Evolutionary conservation across 2,797 vertebrate genomes (phyloP), one percentile per base, ranked within the genome.

Genomic region (Micrastur ruficollis): DNA sequence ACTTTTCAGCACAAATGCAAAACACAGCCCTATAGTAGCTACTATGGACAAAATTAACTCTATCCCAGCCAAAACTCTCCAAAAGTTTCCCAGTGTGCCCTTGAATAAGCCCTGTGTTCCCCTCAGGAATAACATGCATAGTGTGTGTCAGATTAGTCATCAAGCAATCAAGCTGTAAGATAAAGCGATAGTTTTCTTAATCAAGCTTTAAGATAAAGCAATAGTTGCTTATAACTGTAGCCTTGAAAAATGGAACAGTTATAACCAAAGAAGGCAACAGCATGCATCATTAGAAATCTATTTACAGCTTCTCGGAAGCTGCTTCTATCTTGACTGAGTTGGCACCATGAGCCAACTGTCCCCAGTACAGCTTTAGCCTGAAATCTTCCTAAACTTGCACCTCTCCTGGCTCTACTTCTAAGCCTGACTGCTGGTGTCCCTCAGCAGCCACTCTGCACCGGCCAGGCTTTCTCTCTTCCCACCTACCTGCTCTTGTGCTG

Each of bases 251-350:
- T 0, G 1, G 61, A 70, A 21, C 14, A 65, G 17, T 53, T 31
- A 8, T 5, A 46, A 50, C n/a, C 42, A 19, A 38, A 47, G 72
- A 52, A 81, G 10, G 32, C 27, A 53, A 34, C 18, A 47, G 25
- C 3, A 2, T 29, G 17, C 16, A 55, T 17, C 7, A 5, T 15
- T 52, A 8, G 15, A 52, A n/a, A 19, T 36, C 62, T 72, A 0
- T 40, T 47, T 31, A 40, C n/a, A 67, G 49, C 53, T 61, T 31
- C 38, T 53, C 0, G 1, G 34, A 12, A 27, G 42, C 46, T 80
- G 46, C 47, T 31, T 34, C 8, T 46, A 0, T 8, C 53, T 59
- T 67, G 47, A 31, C 61, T 44, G 42, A 44, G 34, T 13, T 52
- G 25, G 14, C 26, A 36, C 34, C 49, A 11, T 6, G 15, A 88